Base-by-base conservation (phyloP, 2,797 vertebrate genomes). In the Mormyrus hasselquistii region DNA sequence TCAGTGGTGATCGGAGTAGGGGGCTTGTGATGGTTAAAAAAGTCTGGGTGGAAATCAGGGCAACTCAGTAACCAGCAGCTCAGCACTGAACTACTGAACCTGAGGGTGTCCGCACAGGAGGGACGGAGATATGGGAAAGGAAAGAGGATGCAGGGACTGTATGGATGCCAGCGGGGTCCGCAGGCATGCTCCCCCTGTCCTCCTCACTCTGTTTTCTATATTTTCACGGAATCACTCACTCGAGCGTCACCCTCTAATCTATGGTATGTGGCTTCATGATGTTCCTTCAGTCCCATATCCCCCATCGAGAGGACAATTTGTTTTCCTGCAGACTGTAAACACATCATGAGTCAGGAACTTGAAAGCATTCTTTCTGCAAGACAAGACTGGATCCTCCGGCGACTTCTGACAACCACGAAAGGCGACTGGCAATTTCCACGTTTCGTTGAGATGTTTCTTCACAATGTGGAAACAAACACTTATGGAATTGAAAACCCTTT, bases 331-430 rank as follows among this genome's bases (percentile, higher is more conserved):
- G 76, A 89, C 41, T 38, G 86, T 59, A 86, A 89, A 88, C 88
- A 88, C 25, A 89, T 44, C 12, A 49, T 73, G 84, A 84, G 41
- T 76, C 87, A 89, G 52, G 29, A 47, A 76, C 79, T 49, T 53
- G 57, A 89, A 89, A 90, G 89, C 88, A 89, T 59, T 34, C 83
- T 85, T 57, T 84, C 86, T 88, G 88, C 50, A 57, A 88, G 87
- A 69, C 57, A 57, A 38, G 88, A 82, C 88, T 53, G 25, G 69
- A 65, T n/a, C 22, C 57, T 12, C 59, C 38, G 4, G 38, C 1
- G 9, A 87, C 22, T 44, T n/a, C 87, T 50, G 44, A 87, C 41
- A 34, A 41, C 29, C 86, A 62, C 10, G 49, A 29, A 22, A 8
- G 34, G 34, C 2, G 53, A 22, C 8, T 16, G 41, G 50, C 87